Base-by-base conservation (phyloP, 2,113 vertebrate genomes). In the Percina caprodes region DNA sequence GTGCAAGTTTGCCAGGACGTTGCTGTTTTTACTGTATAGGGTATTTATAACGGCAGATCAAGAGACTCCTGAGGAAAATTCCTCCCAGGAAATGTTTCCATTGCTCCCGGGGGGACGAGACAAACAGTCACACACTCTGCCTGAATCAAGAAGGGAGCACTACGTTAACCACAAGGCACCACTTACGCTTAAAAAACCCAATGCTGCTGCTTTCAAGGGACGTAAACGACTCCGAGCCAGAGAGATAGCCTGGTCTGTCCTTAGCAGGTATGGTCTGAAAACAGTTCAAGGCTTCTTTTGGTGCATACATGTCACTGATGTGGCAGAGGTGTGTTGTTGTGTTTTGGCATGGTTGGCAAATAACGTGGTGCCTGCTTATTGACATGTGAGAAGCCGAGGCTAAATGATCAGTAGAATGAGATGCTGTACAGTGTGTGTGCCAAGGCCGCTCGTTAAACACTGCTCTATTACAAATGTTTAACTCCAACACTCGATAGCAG, bases 1-100 rank as follows among this genome's bases (percentile, higher is more conserved):
- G 86, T 84, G 85, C 26, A 14, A 59, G 74, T 69, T 69, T 33
- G n/a, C 72, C 61, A 59, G 72, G 82, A 48, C 56, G 24, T 42
- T 74, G 82, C 86, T 62, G 79, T 93, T 88, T 86, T 88, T 87
- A 87, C 87, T 62, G 88, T 73, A 65, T 62, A 45, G 63, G 67
- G 74, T 94, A 93, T 93, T 92, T 94, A 92, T 91, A 93, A 88
- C 83, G 23, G 72, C 86, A 77, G 63, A 86, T 70, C 84, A 83
- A 85, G 91, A 77, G 77, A 61, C 91, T 92, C 85, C 77, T 33
- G 84, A 83, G 92, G 78, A 66, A 19, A 56, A 70, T 82, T 90
- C 80, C 85, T 87, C 71, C 69, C 45, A 55, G 87, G 92, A 85
- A 83, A 91, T 90, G 83, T 89, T 86, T 91, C 81, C 86, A 49